Evolutionary conservation across 1,140 invertebrate species (phyloP).

Genomic region (Gerris buenoi): DNA sequence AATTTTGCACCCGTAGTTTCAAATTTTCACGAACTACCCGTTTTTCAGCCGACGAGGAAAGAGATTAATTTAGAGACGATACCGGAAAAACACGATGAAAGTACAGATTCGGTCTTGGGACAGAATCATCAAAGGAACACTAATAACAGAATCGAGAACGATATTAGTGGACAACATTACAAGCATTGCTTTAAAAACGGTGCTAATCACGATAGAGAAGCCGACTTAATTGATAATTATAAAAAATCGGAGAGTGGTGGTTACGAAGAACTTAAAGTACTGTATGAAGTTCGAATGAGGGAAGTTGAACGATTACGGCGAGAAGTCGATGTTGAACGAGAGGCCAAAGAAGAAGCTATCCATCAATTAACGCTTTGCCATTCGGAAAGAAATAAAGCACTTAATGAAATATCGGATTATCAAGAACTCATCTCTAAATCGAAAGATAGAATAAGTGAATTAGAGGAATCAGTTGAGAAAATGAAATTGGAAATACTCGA

Average conservation of each 20-base stretch:
- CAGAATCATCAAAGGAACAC: background rate
- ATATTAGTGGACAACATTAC: background rate
- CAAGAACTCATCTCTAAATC: background rate
- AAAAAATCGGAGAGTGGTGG: background rate
- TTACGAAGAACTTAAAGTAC: background rate
- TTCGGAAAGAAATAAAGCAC: background rate
- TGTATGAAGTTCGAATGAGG: background rate
- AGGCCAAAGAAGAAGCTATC: constrained; percentile 1
- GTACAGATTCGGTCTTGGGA: background rate
- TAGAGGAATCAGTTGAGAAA: background rate
- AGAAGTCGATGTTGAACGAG: background rate
- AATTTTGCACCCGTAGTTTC: background rate
- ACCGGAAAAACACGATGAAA: background rate
- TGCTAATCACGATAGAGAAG: background rate
- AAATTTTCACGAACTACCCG: background rate
- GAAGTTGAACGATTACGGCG: background rate
- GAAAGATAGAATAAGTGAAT: background rate
- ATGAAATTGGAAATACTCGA: background rate
- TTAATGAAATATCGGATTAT: background rate
- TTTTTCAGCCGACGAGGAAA: background rate
- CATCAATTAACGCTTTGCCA: background rate
- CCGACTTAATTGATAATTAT: background rate
- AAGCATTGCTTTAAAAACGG: background rate
- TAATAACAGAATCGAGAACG: background rate
- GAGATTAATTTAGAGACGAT: background rate